Evolutionary conservation across 1,140 invertebrate species (phyloP), one percentile per base, ranked within the genome.

Genomic region (Nasonia giraulti): DNA sequence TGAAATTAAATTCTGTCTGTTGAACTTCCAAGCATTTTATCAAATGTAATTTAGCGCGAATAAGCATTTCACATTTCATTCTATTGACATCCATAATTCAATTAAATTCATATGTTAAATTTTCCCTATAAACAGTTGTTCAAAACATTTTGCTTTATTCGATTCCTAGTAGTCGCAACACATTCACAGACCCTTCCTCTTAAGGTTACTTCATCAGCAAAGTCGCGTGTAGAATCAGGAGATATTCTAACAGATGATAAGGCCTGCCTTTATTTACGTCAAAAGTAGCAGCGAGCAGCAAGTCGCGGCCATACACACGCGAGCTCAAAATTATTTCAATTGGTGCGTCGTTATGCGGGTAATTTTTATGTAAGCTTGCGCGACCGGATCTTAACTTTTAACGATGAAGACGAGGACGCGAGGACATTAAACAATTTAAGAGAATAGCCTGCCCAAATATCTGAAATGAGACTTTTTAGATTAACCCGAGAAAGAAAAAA

Each of bases 151-250:
- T 37, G 7, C n/a, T 44, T 80, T 71, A 47, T 71, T 80, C 66
- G 40, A 69, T 40, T 80, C 23, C 7, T 71, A 44, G n/a, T 12
- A 55, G 27, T 73, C 27, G 69, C 69, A 6, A 69, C 3, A 20
- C 23, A 31, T 50, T 20, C 37, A 20, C 82, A 83, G 85, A 73
- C 80, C 87, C 55, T 83, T 82, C 84, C 81, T 87, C 87, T 87
- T 86, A 87, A 83, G 86, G 85, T 86, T 87, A 88, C 87, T 87
- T 86, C 88, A 87, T 86, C 84, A 80, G 84, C 85, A 80, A 86
- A 87, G 86, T 88, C 83, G 88, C 86, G 87, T 87, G 87, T 84
- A 84, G 83, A 75, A 75, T 82, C 78, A 84, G 68, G 71, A 80
- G 87, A 88, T 83, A 88, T 88, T 87, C 87, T 83, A 74, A 69